Evolutionary conservation across 2,797 vertebrate species (phyloP).

Genomic region (Sebastes baramenuke): DNA sequence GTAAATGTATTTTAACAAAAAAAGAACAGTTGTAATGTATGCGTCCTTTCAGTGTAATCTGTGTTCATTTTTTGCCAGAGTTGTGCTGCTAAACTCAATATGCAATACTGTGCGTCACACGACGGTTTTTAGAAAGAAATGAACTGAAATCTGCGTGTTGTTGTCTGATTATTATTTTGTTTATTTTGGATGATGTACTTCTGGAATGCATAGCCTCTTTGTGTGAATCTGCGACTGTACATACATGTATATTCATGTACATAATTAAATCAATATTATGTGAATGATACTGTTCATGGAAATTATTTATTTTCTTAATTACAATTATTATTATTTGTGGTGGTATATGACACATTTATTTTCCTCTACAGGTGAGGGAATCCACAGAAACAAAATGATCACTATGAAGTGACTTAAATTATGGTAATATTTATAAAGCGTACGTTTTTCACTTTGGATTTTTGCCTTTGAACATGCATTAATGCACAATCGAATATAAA

Average conservation of each 20-base stretch:
- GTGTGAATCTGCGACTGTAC: slow-evolving; percentile 79
- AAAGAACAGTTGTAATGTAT: slow-evolving; percentile 46
- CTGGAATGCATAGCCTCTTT: slow-evolving; percentile 82
- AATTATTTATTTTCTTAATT: slow-evolving; percentile 20
- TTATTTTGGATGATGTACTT: slow-evolving; percentile 72
- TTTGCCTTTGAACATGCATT: not conserved
- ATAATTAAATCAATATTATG: slow-evolving; percentile 82
- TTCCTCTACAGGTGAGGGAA: not conserved
- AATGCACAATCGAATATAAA: not conserved
- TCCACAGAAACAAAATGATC: not conserved
- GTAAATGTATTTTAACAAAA: slow-evolving; percentile 67
- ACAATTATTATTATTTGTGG: not conserved
- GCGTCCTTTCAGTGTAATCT: slow-evolving; percentile 57
- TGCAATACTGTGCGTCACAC: slow-evolving; percentile 74
- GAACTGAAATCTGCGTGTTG: slow-evolving; percentile 59
- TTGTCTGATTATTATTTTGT: slow-evolving; percentile 64
- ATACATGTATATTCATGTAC: slow-evolving; percentile 85
- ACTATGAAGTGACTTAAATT: not conserved
- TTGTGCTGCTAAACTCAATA: slow-evolving; percentile 79
- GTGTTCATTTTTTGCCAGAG: slow-evolving; percentile 68
- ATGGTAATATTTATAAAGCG: not conserved
- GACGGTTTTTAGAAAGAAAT: slow-evolving; percentile 52
- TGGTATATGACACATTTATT: not conserved
- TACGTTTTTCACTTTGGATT: not conserved
- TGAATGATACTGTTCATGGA: slow-evolving; percentile 41